Evolutionary conservation across 2,113 vertebrate genomes (phyloP).

Genomic region (Craseonycteris thonglongyai): DNA sequence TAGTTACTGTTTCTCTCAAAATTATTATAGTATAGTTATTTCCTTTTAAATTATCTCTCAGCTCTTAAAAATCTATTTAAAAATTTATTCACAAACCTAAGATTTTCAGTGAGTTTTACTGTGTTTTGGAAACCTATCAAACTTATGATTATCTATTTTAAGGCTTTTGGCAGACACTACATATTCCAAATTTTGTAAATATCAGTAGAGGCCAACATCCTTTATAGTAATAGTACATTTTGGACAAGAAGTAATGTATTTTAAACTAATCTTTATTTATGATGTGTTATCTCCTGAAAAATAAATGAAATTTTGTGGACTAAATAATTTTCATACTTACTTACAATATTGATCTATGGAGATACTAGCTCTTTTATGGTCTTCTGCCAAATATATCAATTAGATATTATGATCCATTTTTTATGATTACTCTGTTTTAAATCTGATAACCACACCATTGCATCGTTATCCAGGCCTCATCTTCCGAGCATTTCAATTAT

Average conservation of each 20-base stretch:
- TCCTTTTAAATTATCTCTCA: conserved; percentile 6
- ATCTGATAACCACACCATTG: conserved; percentile 61
- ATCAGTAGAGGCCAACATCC: conserved; percentile 5
- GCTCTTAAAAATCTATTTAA: conserved; percentile 23
- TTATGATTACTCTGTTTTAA: conserved; percentile 57
- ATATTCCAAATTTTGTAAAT: conserved; percentile 20
- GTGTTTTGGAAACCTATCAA: conserved; percentile 29
- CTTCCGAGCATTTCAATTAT: conserved; percentile 68
- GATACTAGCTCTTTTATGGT: conserved; percentile 17
- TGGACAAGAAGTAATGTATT: not conserved
- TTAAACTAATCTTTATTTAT: conserved; percentile 41
- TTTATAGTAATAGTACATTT: conserved; percentile 34
- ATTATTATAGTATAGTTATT: not conserved
- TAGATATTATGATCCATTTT: conserved; percentile 42
- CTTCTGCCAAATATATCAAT: conserved; percentile 31
- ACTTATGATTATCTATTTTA: not conserved
- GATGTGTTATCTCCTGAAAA: not conserved
- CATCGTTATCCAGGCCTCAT: conserved; percentile 55
- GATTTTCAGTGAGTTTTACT: not conserved
- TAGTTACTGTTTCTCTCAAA: conserved; percentile 14
- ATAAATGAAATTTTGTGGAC: not conserved
- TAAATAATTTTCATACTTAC: conserved; percentile 44
- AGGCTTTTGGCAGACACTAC: not conserved
- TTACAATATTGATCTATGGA: conserved; percentile 29
- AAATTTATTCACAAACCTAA: conserved; percentile 26